Conservation (phyloP, 2,113 vertebrate genomes). For the Falcunculus frontatus region DNA sequence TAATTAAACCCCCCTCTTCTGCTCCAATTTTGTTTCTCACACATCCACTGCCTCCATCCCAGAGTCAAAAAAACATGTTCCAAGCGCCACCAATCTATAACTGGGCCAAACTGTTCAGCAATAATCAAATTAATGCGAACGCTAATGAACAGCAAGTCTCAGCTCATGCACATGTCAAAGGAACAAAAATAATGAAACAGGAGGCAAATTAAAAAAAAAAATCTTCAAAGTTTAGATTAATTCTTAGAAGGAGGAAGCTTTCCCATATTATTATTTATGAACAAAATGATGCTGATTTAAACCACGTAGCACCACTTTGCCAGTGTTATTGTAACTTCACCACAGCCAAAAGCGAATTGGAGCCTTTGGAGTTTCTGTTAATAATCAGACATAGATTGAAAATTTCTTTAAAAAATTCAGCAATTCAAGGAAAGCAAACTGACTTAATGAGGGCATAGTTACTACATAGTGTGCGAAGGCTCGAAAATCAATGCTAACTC, state of each 20-base stretch:
- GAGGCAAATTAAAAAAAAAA: not conserved
- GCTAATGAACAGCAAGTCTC: accelerated
- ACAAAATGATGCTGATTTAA: not conserved
- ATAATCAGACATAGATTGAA: accelerated
- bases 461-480: too few relatives aligned
- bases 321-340: not conserved
- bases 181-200: not conserved
- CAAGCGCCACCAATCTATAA: accelerated
- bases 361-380: not conserved
- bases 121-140: not conserved
- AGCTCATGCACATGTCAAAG: accelerated
- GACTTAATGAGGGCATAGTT: not conserved
- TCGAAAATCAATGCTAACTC: too few relatives aligned
- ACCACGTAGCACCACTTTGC: accelerated
- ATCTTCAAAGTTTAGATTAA: not conserved
- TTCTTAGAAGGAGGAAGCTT: not conserved
- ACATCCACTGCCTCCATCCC: not conserved
- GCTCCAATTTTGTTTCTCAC: not conserved
- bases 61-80: not conserved
- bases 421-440: not conserved
- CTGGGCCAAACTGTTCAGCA: not conserved
- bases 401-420: not conserved
- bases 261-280: accelerated
- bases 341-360: not conserved
- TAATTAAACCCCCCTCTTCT: not conserved